Evolutionary conservation across 2,113 vertebrate genomes (phyloP).

Genomic region (Anas platyrhynchos): DNA sequence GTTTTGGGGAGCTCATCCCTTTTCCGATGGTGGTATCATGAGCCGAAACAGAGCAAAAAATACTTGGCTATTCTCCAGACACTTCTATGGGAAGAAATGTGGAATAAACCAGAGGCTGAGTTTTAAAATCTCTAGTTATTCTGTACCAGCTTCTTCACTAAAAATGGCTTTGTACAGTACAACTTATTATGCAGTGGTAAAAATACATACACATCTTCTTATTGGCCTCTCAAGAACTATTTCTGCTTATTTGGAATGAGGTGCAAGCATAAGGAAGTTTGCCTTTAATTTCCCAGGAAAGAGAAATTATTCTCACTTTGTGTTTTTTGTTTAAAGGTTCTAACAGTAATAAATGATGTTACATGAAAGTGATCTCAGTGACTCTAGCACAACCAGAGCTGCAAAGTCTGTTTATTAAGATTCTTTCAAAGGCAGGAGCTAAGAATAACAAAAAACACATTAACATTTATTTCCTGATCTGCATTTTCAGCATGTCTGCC

Average conservation of each 20-base stretch:
- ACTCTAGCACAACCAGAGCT: neutral
- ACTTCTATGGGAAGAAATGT: neutral
- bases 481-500: neutral
- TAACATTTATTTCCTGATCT: slow-evolving; percentile 15
- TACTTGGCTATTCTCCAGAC: neutral
- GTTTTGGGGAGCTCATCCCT: neutral
- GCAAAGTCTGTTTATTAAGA: neutral
- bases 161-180: neutral
- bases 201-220: slow-evolving; percentile 16
- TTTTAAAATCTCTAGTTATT: neutral
- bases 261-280: neutral
- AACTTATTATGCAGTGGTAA: neutral
- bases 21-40: accelerated
- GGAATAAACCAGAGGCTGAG: neutral
- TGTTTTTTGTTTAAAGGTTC: slow-evolving; percentile 13
- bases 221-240: neutral
- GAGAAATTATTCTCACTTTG: slow-evolving; percentile 16
- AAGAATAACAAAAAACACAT: neutral
- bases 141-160: neutral
- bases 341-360: neutral
- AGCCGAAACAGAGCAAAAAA: neutral
- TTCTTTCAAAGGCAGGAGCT: slow-evolving; percentile 16
- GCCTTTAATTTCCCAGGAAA: neutral
- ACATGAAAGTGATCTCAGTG: neutral
- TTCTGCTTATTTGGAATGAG: neutral